Conservation (phyloP, 2,888 invertebrate species). For the Cantharis rustica region DNA sequence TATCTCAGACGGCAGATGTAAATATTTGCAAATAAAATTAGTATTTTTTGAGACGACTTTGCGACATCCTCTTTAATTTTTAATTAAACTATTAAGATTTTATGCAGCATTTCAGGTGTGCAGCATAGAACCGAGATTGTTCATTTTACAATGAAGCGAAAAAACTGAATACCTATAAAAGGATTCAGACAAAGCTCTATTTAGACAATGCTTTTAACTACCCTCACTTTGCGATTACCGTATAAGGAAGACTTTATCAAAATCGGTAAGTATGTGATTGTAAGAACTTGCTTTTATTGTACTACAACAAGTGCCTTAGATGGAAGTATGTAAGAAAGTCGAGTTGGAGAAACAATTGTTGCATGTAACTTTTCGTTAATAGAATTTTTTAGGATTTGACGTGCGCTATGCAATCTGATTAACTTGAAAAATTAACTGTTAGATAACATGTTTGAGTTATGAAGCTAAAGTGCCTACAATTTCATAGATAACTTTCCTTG, state of each 20-base stretch:
- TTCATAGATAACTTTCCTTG: constrained; percentile 7
- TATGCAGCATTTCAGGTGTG: neutral
- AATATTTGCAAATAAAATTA: constrained; percentile 36
- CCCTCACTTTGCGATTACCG: constrained; percentile 15
- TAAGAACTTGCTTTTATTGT: constrained; percentile 20
- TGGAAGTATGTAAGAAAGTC: constrained; percentile 13
- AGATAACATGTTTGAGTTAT: neutral
- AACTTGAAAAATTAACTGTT: neutral
- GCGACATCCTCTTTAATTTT: constrained; percentile 8
- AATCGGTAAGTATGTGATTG: constrained; percentile 13
- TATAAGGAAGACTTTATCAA: constrained; percentile 18
- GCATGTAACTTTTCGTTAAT: constrained; percentile 9
- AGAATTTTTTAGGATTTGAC: neutral
- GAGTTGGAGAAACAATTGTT: constrained; percentile 8
- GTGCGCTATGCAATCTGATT: neutral
- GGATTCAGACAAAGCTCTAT: constrained; percentile 5
- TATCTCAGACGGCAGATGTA: constrained; percentile 46
- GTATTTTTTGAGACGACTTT: constrained; percentile 7
- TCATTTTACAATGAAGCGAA: neutral
- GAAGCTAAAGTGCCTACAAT: neutral
- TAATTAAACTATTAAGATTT: neutral
- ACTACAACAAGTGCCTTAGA: constrained; percentile 16
- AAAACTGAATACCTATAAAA: neutral
- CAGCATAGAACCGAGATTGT: neutral
- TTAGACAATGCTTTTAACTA: constrained; percentile 17